Percentiles rank a stretch among this genome's conserved stretches.
Evolutionary conservation across 2,888 invertebrate genomes (phyloP).

Genomic region (Acheta domesticus): DNA sequence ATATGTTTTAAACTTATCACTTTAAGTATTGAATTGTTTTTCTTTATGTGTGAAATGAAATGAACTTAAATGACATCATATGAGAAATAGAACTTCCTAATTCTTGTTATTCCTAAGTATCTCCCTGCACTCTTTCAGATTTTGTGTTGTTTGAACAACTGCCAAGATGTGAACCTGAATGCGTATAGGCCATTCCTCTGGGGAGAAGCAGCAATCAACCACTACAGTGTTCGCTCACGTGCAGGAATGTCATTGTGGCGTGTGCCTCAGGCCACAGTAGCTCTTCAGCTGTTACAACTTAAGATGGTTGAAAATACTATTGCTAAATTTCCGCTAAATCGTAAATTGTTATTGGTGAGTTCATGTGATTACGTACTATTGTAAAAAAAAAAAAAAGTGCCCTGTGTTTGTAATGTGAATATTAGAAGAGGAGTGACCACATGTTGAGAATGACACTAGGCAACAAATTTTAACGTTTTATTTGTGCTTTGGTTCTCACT

Average conservation of each 20-base stretch:
- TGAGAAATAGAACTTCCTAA: background rate
- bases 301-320: constrained; percentile 65
- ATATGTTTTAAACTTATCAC: no score
- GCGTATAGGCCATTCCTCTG: constrained; percentile 77
- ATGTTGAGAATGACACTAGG: no score
- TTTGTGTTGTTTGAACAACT: constrained; percentile 22
- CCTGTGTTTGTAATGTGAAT: no score
- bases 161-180: constrained; percentile 53
- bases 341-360: constrained; percentile 52
- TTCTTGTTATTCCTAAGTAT: constrained; percentile 12
- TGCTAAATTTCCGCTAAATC: constrained; percentile 64
- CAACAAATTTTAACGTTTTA: no score
- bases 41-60: no score
- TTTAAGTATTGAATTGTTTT: no score
- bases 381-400: no score
- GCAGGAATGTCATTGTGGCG: constrained; percentile 60
- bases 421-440: no score
- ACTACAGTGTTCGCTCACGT: constrained; percentile 62
- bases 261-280: constrained; percentile 68
- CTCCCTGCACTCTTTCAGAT: background rate
- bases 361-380: background rate
- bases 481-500: no score
- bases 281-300: constrained; percentile 66
- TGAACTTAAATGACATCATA: no score
- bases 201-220: constrained; percentile 75